These are phyloP conservation scores for Drosophila hamatofila DNA, from an alignment of 2,888 invertebrate genomes.

Conservation along the genomic window DNA sequence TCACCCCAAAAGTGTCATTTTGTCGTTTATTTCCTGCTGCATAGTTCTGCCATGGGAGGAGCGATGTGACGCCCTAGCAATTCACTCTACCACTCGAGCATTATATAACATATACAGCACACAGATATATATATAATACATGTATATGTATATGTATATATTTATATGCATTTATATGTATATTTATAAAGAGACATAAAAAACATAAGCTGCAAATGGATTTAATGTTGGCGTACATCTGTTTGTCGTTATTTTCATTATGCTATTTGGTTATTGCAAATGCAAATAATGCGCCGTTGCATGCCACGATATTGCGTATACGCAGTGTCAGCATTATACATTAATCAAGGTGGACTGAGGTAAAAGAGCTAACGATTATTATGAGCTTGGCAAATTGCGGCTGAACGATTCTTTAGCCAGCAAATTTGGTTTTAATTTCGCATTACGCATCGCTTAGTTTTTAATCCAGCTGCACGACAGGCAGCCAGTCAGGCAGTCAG, in stretches of 20 bases:
- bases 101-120: neutral
- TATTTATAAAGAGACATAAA: conserved; percentile 1
- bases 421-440: conserved; percentile 60
- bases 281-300: conserved; percentile 37
- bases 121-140: neutral
- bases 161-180: neutral
- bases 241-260: conserved; percentile 18
- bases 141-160: neutral
- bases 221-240: conserved; percentile 31
- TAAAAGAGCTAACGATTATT: conserved; percentile 27
- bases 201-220: conserved; percentile 30
- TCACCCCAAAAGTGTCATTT: conserved; percentile 59
- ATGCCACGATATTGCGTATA: conserved; percentile 48
- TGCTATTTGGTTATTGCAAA: conserved; percentile 30
- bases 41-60: conserved; percentile 30
- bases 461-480: conserved; percentile 10
- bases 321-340: conserved; percentile 61
- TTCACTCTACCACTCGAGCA: conserved; percentile 27
- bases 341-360: conserved; percentile 48
- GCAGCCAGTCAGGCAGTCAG: too few species aligned
- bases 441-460: conserved; percentile 56
- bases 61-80: conserved; percentile 54
- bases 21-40: conserved; percentile 51
- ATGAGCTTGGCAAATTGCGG: conserved; percentile 45
- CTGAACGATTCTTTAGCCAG: conserved; percentile 38